Evolutionary conservation across 2,113 vertebrate genomes (phyloP), one percentile per base, ranked within the genome.

Genomic region (Phoxinus phoxinus): DNA sequence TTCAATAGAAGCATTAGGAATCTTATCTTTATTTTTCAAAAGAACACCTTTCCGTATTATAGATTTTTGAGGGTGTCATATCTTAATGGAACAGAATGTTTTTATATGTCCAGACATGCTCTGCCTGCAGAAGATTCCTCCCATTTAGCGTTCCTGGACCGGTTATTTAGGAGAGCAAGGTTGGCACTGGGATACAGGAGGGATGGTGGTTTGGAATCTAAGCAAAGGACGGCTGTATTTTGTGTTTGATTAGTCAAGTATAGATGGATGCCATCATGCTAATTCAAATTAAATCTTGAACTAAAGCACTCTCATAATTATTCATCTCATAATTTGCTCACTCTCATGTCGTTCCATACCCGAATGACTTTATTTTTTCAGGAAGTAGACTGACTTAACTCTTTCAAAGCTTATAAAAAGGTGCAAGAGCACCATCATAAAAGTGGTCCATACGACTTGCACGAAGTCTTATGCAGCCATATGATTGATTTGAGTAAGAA

Each of bases 61-160:
- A 37, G 48, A 77, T 41, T 51, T 58, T 19, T 80, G 53, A 37
- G 11, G 27, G 35, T 80, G 78, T 80, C 37, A 21, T 80, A 46
- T 44, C 2, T 69, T 67, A 81, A 67, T 48, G 79, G 5, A 81
- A 51, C 17, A 81, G 44, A n/a, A 51, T 81, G 76, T 25, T 72
- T 81, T 58, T 19, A 41, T 83, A 71, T 83, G 81, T 83, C 81
- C 67, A 58, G 81, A 73, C 81, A 56, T 72, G 81, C 81, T 72
- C 81, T 71, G 37, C 41, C 59, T 32, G 35, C 78, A 48, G 21
- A 53, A 25, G 19, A 69, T 56, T 83, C 80, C 63, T 69, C 48
- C 30, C 23, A 56, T 58, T 37, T 71, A 67, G 19, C 27, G 11
- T 69, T 69, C 78, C 41, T 81, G 37, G 41, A 81, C 44, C 0